Evolutionary conservation across 2,797 vertebrate species (phyloP), one percentile per base, ranked within the genome.

Genomic region (Lateolabrax maculatus): DNA sequence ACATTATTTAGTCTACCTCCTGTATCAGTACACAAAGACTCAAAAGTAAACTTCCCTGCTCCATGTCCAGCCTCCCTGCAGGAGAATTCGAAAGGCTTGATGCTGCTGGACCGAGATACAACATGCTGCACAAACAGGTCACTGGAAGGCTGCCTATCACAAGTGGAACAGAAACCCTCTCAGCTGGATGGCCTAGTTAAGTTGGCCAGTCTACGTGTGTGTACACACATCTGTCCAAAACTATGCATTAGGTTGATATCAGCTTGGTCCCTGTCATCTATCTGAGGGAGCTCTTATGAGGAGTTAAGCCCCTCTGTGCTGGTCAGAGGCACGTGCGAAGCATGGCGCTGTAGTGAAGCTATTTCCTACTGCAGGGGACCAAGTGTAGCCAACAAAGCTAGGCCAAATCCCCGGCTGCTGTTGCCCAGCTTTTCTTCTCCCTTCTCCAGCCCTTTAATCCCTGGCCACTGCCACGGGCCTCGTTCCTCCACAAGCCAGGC

Each of bases 61-160:
- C 11, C 8, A 5, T 67, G 60, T 51, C 49, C 16, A 16, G n/a
- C n/a, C n/a, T 25, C 48, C 34, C 66, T 44, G 46, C 25, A 51
- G 72, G 51, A 60, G 63, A 57, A 65, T 15, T n/a, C 43, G 51
- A 7, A n/a, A 8, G 16, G 68, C 56, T 51, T 25, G 66, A 76
- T 44, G 67, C 63, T 82, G 72, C 71, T 83, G 69, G 73, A 81
- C 78, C 9, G 66, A 83, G 83, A 90, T 79, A 75, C 69, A 71
- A 81, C 78, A 64, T 3, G 29, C 34, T 57, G 74, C 72, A 72
- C 81, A 90, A 89, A 85, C 89, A 62, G 81, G 90, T 83, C 77
- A 79, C 84, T 91, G 90, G 90, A 92, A 70, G 29, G 57, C 83
- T 87, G 91, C 92, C 90, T 89, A 90, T 93, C 93, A 55, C 79